Conservation (phyloP, 2,797 vertebrate genomes). For the Poeciliopsis gracilis region DNA sequence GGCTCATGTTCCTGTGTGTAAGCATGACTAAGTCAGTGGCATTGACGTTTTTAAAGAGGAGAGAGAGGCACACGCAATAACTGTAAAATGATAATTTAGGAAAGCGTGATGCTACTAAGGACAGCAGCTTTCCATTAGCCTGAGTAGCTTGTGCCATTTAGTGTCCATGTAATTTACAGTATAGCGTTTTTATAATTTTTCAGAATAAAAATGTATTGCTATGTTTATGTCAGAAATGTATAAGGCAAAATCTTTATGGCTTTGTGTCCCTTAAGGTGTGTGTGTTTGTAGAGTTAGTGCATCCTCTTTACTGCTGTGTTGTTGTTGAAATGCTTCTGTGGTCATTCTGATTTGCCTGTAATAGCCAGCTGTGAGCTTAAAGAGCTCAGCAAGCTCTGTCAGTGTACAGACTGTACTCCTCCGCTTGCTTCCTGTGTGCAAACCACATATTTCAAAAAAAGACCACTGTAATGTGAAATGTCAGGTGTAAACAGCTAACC, state of each 20-base stretch:
- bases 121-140: conserved; percentile 8
- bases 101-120: background rate
- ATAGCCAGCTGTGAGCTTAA: conserved; percentile 35
- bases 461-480: conserved; percentile 10
- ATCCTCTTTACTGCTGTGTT: conserved; percentile 23
- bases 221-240: background rate
- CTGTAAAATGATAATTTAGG: background rate
- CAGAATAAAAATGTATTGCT: background rate
- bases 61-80: background rate
- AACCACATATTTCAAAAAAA: conserved; percentile 32
- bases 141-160: background rate
- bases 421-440: conserved; percentile 30
- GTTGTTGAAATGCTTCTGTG: conserved; percentile 34
- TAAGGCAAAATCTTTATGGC: background rate
- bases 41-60: conserved; percentile 18
- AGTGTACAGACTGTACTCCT: conserved; percentile 31
- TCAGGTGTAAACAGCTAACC: conserved; percentile 13
- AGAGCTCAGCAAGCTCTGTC: conserved; percentile 36
- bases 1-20: conserved; percentile 20
- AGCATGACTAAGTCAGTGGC: conserved; percentile 17
- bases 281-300: conserved; percentile 1
- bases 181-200: background rate
- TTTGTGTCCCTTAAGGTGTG: background rate
- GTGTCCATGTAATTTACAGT: background rate
- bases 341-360: conserved; percentile 35